Percentiles rank a stretch among this genome's conserved stretches.
Conservation (phyloP, 2,888 invertebrate genomes). For the Brassicogethes aeneus region DNA sequence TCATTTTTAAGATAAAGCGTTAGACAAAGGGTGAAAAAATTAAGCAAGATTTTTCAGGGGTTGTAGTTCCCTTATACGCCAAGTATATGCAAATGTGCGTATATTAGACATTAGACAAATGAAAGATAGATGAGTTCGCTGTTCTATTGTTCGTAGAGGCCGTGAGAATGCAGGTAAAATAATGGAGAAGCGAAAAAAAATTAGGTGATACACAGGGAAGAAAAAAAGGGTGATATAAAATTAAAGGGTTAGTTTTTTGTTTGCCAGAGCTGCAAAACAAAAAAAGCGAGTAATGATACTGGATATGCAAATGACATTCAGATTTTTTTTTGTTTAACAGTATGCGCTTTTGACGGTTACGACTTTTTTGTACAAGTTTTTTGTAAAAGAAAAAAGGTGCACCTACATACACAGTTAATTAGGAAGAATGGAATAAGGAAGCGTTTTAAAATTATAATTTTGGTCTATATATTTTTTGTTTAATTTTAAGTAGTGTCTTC, state of each 20-base stretch:
- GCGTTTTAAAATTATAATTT: too few species aligned
- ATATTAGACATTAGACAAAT: constrained; percentile 28
- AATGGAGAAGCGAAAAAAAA: constrained; percentile 4
- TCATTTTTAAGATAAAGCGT: too few species aligned
- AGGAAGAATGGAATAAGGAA: too few species aligned
- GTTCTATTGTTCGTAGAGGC: constrained; percentile 14
- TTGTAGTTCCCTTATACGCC: too few species aligned
- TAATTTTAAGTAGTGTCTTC: too few species aligned
- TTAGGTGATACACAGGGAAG: too few species aligned
- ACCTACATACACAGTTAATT: too few species aligned
- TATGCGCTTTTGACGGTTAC: constrained; percentile 4
- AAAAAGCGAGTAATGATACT: not conserved
- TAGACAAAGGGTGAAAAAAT: too few species aligned
- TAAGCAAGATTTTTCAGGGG: too few species aligned
- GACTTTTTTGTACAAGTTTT: too few species aligned
- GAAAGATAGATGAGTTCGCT: constrained; percentile 26
- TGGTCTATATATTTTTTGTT: too few species aligned
- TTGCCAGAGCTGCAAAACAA: not conserved
- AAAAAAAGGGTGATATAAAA: constrained; percentile 2
- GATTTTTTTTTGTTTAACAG: constrained; percentile 2
- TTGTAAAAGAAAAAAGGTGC: too few species aligned
- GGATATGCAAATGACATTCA: not conserved
- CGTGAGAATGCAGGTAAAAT: constrained; percentile 21
- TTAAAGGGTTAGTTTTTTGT: constrained; percentile 8
- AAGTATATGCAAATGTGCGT: constrained; percentile 3